phyloP scores from a whole-genome alignment of 2,113 vertebrate species.

The Capreolus pygargus region DNA sequence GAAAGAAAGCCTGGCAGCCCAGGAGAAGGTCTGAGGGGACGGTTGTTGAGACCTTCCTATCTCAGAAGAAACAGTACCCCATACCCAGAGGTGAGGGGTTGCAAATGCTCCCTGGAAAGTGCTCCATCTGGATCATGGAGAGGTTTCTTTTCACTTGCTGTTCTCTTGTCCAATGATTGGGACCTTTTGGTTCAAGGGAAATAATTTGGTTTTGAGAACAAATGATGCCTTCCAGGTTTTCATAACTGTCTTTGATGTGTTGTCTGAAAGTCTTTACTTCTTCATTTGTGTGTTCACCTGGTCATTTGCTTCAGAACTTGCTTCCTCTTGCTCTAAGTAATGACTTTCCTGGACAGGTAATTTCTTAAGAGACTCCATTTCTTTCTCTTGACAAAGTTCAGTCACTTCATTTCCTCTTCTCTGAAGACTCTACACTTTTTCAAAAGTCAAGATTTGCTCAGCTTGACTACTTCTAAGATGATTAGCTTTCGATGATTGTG shows the following conservation, averaged over 20 bases:
- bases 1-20: neutral
- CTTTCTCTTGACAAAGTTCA: neutral
- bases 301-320: neutral
- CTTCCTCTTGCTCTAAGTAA: neutral
- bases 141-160: neutral
- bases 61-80: neutral
- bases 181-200: neutral
- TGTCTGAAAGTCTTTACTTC: neutral
- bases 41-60: neutral
- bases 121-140: neutral
- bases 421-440: neutral
- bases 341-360: neutral
- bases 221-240: neutral
- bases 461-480: neutral
- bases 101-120: neutral
- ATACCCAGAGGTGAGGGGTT: neutral
- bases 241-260: neutral
- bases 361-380: neutral
- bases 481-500: neutral
- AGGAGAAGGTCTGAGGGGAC: neutral
- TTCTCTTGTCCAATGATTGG: neutral
- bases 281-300: neutral
- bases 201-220: neutral
- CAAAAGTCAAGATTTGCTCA: neutral
- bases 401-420: constrained; percentile 13